Percentiles rank a stretch among this genome's conserved stretches.
These are phyloP conservation scores for Picathartes gymnocephalus DNA, from an alignment of 2,113 vertebrate genomes.

Conservation along the genomic window DNA sequence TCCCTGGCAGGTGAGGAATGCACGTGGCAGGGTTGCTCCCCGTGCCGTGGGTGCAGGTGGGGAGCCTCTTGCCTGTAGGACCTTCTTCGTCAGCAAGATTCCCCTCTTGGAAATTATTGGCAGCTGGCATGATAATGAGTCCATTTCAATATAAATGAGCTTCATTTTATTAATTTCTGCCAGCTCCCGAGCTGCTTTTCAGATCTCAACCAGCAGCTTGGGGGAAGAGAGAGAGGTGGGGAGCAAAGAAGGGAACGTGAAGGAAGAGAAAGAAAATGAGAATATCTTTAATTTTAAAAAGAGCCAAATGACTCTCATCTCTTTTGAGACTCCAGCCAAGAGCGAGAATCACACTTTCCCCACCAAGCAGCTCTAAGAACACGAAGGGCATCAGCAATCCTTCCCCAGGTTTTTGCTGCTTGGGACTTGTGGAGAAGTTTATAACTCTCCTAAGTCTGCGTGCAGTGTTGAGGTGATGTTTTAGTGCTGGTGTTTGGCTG, in stretches of 20 bases:
- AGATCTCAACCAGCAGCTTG: conserved; percentile 53
- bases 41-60: conserved; percentile 21
- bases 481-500: not conserved
- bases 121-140: conserved; percentile 72
- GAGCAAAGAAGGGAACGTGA: not conserved
- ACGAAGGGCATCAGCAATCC: not conserved
- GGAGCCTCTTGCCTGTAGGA: conserved; percentile 39
- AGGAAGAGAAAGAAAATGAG: conserved; percentile 1
- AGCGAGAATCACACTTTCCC: not conserved
- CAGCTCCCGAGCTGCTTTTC: conserved; percentile 66
- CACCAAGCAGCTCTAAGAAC: not conserved
- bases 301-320: not conserved
- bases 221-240: conserved; percentile 3
- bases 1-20: not conserved
- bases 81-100: conserved; percentile 62
- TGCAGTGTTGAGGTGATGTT: not conserved
- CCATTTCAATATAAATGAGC: conserved; percentile 75
- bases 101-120: conserved; percentile 64
- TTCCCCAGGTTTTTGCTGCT: not conserved
- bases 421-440: not conserved
- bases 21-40: not conserved
- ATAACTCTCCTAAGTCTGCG: not conserved
- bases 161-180: conserved; percentile 73
- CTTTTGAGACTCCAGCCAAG: not conserved
- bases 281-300: conserved; percentile 4